Conservation (phyloP, 2,888 invertebrate species). For the Brachynemurus nebulosus region DNA sequence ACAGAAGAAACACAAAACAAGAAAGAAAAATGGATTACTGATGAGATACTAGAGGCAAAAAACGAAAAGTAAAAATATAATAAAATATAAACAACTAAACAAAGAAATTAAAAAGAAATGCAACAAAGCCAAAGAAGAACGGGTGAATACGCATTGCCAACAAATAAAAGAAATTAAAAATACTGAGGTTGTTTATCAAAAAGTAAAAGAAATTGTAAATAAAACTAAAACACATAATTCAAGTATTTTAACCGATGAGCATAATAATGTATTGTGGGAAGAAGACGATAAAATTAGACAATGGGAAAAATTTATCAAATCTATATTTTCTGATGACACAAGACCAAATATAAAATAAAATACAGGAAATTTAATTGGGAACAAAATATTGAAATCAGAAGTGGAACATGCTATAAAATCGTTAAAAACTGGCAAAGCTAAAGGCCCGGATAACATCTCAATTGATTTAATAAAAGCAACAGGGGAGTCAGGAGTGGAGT, state of each 20-base stretch:
- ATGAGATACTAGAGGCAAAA: neutral
- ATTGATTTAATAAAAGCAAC: neutral
- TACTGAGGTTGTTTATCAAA: neutral
- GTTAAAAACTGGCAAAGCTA: neutral
- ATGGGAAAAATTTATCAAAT: neutral
- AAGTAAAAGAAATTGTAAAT: neutral
- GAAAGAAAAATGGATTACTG: neutral
- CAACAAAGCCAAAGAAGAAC: neutral
- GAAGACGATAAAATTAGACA: neutral
- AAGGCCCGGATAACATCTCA: neutral
- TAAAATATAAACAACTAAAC: neutral
- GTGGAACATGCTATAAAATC: neutral
- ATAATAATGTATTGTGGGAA: neutral
- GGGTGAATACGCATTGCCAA: neutral
- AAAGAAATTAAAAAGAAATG: conserved; percentile 1
- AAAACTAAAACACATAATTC: neutral
- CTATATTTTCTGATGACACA: neutral
- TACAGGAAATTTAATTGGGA: neutral
- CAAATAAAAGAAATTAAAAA: neutral
- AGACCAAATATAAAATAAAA: neutral
- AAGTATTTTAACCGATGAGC: neutral
- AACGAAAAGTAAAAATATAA: neutral
- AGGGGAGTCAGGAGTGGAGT: neutral
- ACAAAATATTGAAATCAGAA: neutral
- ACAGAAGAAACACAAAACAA: neutral